Base-by-base conservation (phyloP, 1,140 invertebrate species). In the Solen grandis region DNA sequence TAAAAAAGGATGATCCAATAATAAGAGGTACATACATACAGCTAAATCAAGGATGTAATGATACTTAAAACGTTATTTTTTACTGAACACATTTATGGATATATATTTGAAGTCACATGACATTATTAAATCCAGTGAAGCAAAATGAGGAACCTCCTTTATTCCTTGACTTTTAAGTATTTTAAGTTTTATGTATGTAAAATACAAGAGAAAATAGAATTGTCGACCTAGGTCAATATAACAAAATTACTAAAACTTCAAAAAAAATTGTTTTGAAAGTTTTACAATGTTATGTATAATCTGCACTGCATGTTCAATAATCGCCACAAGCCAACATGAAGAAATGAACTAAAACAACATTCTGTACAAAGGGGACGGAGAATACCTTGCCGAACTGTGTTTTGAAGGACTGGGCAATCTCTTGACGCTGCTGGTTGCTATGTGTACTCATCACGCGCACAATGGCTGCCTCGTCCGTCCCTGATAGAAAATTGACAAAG, bases 371-470 rank as follows among this genome's bases (percentile, higher is more conserved):
- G n/a, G 36, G 36, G n/a, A n/a, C n/a, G 36, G 25, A 10, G 60
- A 73, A 81, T 84, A 96, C 95, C 92, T 97, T 97, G 89, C 97
- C 97, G 90, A 96, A 99, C 79, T 96, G 94, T 62, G 96, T 97
- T 93, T 99, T 99, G 92, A 96, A 99, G 0, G 95, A 95, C 87
- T 96, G 95, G 13, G 95, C 95, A 85, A 99, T 98, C 92, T 98
- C 96, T 75, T 97, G 92, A 81, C 98, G 94, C 92, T 99, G 97
- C 10, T 96, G 95, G 87, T 97, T 97, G 75, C 96, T 96, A 85
- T 97, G 95, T 85, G 95, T 95, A 57, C 96, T 96, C 5, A 98
- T 92, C 2, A 98, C 94, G 82, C 97, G 95, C 87, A 98, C 98
- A 87, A 99, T 97, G 63, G 95, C 94, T 88, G 96, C 95, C 91